Conservation (phyloP, 1,140 invertebrate genomes). For the Aleiodes sp. region DNA sequence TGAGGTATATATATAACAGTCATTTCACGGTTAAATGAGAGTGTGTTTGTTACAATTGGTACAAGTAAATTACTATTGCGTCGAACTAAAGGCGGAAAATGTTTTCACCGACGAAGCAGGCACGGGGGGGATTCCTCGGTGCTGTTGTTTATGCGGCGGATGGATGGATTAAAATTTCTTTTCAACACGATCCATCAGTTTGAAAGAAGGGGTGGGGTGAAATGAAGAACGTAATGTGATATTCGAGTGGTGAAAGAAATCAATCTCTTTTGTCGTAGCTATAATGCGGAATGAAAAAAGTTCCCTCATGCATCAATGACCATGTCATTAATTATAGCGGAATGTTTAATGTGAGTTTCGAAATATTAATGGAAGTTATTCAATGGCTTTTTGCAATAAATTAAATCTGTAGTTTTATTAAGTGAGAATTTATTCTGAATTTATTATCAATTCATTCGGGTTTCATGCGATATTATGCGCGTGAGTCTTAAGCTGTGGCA, state of each 20-base stretch:
- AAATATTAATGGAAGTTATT: too few species aligned
- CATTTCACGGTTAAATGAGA: conserved; percentile 12
- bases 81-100: background rate
- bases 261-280: background rate
- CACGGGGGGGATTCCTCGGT: background rate
- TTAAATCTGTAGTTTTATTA: too few species aligned
- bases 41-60: background rate
- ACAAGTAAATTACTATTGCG: conserved; percentile 2
- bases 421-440: too few species aligned
- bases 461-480: too few species aligned
- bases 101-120: background rate
- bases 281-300: background rate
- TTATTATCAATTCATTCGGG: too few species aligned
- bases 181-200: background rate
- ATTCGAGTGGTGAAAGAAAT: background rate
- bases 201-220: background rate
- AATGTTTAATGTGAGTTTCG: too few species aligned
- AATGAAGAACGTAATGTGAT: background rate
- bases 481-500: too few species aligned
- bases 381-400: too few species aligned
- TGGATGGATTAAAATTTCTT: background rate
- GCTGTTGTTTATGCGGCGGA: background rate
- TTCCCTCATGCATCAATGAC: background rate
- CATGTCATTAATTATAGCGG: too few species aligned
- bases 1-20: background rate